These are phyloP conservation scores for Protophormia terraenovae DNA, from an alignment of 2,888 invertebrate species.

Conservation along the genomic window DNA sequence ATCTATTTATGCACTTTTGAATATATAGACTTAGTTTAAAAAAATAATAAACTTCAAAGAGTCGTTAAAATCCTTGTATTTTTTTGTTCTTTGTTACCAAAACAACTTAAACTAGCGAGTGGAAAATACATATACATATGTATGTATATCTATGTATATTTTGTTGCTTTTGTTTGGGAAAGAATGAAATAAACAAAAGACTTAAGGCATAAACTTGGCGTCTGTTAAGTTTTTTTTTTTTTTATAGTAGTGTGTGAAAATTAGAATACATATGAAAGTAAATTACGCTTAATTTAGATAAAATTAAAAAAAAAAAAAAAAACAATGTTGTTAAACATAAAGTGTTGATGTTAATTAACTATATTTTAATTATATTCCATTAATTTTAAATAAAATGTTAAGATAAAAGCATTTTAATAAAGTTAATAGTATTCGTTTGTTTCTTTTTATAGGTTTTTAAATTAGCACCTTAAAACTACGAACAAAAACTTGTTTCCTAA, in stretches of 20 bases:
- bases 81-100: background rate
- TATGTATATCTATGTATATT: background rate
- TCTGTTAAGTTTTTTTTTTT: background rate
- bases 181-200: conserved; percentile 35
- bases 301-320: too few relatives aligned
- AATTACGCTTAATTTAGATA: background rate
- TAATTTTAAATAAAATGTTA: background rate
- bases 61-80: conserved; percentile 1
- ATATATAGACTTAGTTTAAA: background rate
- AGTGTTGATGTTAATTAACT: background rate
- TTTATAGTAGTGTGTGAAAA: background rate
- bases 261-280: background rate
- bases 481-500: background rate
- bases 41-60: conserved; percentile 15
- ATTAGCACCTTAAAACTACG: background rate
- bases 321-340: background rate
- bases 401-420: background rate
- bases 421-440: background rate
- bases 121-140: background rate
- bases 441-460: background rate
- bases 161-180: background rate
- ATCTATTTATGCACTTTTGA: conserved; percentile 24
- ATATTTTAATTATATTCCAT: background rate
- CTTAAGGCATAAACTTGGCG: conserved; percentile 14
- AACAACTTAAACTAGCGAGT: conserved; percentile 8